Conservation (phyloP, 2,113 vertebrate genomes). For the Scytalopus superciliaris region DNA sequence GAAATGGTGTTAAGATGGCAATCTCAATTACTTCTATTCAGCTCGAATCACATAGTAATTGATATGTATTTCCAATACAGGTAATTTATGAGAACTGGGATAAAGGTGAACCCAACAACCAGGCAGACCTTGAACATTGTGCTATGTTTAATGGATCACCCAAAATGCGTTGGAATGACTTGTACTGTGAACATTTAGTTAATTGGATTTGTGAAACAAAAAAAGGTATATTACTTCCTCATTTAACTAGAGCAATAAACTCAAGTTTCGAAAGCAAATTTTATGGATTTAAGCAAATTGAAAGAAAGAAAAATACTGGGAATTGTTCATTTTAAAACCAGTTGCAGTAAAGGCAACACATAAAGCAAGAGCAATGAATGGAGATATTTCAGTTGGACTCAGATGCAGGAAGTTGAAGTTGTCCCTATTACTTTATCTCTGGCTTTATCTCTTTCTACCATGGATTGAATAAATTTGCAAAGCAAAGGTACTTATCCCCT, state of each 20-base stretch:
- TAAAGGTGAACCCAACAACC: constrained; percentile 87
- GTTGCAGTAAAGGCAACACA: not conserved
- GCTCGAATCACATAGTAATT: not conserved
- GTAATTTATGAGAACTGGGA: constrained; percentile 82
- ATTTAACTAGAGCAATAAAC: not conserved
- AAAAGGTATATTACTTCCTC: constrained; percentile 76
- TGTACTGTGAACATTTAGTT: constrained; percentile 77
- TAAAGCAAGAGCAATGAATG: not conserved
- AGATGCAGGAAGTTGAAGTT: not conserved
- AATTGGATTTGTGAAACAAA: constrained; percentile 90
- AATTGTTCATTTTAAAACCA: not conserved
- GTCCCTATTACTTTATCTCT: not conserved
- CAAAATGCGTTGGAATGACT: constrained; percentile 82
- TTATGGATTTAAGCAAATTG: not conserved
- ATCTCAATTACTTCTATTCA: not conserved
- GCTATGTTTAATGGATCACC: constrained; percentile 73
- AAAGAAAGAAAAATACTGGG: not conserved
- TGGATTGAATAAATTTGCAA: not conserved
- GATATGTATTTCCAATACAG: constrained; percentile 64
- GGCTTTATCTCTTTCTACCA: not conserved
- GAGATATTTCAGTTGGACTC: not conserved
- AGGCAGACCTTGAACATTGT: constrained; percentile 80
- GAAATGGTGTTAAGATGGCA: not conserved
- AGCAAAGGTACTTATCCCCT: not conserved
- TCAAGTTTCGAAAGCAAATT: not conserved